Evolutionary conservation across 2,113 vertebrate genomes (phyloP).

Genomic region (Triplophysa dalaica): DNA sequence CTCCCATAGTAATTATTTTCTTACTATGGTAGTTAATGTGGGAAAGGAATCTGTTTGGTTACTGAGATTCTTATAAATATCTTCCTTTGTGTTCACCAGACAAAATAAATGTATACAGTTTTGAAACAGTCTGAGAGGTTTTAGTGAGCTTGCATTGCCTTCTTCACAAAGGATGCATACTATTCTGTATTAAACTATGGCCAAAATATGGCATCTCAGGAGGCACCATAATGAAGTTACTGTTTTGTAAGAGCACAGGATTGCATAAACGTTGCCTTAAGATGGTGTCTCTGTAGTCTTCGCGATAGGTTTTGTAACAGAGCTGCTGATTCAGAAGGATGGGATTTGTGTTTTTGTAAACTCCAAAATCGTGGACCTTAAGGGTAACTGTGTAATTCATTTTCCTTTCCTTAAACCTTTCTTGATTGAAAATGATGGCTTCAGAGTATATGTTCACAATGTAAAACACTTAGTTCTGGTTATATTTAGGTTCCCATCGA

Average conservation of each 20-base stretch:
- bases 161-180: background rate
- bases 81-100: no score
- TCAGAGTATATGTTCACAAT: background rate
- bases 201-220: background rate
- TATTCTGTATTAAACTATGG: background rate
- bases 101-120: no score
- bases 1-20: no score
- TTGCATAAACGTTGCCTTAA: background rate
- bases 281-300: background rate
- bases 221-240: background rate
- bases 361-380: background rate
- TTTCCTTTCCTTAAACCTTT: background rate
- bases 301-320: background rate
- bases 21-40: no score
- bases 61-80: no score
- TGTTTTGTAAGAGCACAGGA: background rate
- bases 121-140: no score
- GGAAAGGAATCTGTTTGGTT: no score
- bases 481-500: constrained; percentile 23
- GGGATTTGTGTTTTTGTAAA: background rate
- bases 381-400: no score
- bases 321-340: background rate
- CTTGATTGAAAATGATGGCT: background rate
- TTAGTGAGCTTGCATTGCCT: background rate
- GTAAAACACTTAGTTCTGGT: background rate